A percentile compares a stretch with the other conserved stretches of the same genome.
Conservation (phyloP, 2,113 vertebrate genomes). For the Dryoscopus gambensis region DNA sequence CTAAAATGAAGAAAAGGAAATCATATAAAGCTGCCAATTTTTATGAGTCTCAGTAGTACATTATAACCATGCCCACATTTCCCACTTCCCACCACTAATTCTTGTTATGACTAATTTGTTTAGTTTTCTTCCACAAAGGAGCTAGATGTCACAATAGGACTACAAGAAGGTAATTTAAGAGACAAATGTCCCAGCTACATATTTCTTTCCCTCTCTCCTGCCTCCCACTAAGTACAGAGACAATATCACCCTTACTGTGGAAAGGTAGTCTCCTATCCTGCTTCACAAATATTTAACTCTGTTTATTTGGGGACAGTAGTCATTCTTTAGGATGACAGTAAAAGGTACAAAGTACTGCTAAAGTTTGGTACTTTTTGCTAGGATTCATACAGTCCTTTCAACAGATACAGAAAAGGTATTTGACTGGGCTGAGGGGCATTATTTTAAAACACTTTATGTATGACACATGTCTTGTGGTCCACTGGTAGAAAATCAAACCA, state of each 20-base stretch:
- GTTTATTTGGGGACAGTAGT: not conserved
- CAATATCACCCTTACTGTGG: rapidly evolving
- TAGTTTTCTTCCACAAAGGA: not conserved
- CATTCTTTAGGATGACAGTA: not conserved
- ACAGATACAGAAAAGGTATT: not conserved
- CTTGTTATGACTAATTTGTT: not conserved
- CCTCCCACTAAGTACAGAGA: not conserved
- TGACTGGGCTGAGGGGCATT: not conserved
- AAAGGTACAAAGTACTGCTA: not conserved
- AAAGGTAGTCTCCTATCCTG: not conserved
- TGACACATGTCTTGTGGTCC: not conserved
- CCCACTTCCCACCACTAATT: not conserved
- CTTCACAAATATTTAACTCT: not conserved
- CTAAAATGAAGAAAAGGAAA: not conserved
- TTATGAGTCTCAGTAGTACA: not conserved
- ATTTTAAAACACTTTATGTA: not conserved
- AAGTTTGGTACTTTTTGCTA: not conserved
- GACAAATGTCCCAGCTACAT: not conserved
- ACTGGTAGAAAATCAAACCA: not conserved
- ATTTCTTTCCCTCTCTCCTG: not conserved
- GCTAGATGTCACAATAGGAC: not conserved
- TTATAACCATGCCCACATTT: not conserved
- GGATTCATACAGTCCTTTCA: not conserved
- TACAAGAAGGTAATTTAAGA: not conserved
- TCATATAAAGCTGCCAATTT: not conserved